Evolutionary conservation across 1,140 invertebrate genomes (phyloP).

Genomic region (Drosophila suzukii): DNA sequence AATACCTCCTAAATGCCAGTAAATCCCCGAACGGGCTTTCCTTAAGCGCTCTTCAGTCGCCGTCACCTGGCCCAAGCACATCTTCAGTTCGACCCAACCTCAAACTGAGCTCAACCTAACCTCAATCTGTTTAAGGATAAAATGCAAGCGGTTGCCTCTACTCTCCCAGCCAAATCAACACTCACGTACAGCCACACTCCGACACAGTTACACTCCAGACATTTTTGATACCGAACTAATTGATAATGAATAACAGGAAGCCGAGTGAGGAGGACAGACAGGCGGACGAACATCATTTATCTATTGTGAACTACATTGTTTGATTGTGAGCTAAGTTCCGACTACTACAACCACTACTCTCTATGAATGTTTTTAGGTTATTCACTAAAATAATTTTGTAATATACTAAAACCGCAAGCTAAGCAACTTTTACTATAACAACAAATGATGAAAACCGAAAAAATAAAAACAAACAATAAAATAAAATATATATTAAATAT

Average conservation of each 20-base stretch:
- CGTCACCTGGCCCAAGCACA: constrained; percentile 18
- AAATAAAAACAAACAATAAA: constrained; percentile 49
- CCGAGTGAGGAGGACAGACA: constrained; percentile 1
- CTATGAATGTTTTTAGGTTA: constrained; percentile 61
- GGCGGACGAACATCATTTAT: constrained; percentile 33
- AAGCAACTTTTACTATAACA: constrained; percentile 68
- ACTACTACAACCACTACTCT: constrained; percentile 61
- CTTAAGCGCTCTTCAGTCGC: constrained; percentile 20
- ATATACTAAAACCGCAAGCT: constrained; percentile 74
- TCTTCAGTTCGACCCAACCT: constrained; percentile 30
- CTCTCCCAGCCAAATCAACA: constrained; percentile 46
- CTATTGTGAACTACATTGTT: constrained; percentile 73
- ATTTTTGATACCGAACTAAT: constrained; percentile 64
- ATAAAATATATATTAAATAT: constrained; percentile 56
- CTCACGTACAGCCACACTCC: constrained; percentile 23
- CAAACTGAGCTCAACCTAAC: constrained; percentile 44
- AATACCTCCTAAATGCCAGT: not conserved
- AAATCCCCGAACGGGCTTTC: constrained; percentile 1
- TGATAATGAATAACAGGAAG: constrained; percentile 36
- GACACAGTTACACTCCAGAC: constrained; percentile 39
- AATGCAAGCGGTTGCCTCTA: constrained; percentile 47
- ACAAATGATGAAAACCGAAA: constrained; percentile 36
- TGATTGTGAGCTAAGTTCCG: constrained; percentile 80
- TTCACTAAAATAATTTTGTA: constrained; percentile 76
- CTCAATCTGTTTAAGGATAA: constrained; percentile 62